Percentiles rank a stretch among this genome's conserved stretches.
Evolutionary conservation across 2,797 vertebrate genomes (phyloP).

Genomic region (Dromococcyx pavoninus): DNA sequence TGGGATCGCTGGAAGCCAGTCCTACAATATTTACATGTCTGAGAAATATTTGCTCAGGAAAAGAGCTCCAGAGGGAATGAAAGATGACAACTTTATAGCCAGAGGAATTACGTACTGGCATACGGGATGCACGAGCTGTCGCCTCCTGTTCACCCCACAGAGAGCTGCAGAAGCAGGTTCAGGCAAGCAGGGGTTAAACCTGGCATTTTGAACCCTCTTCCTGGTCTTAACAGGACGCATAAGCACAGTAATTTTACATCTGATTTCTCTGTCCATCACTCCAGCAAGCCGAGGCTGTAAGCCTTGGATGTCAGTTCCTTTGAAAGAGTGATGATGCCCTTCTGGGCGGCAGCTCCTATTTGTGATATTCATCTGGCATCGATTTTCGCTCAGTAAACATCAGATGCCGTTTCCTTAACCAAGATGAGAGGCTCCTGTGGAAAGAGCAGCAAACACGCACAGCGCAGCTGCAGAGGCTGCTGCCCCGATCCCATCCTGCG

Average conservation of each 20-base stretch:
- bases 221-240: background rate
- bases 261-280: background rate
- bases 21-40: background rate
- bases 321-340: background rate
- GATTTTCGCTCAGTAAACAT: background rate
- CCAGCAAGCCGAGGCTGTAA: background rate
- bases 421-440: background rate
- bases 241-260: background rate
- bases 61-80: background rate
- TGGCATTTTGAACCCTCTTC: background rate
- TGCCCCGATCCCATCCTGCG: background rate
- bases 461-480: background rate
- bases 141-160: background rate
- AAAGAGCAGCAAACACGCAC: accelerated
- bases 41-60: background rate
- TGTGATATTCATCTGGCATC: background rate
- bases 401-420: background rate
- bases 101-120: background rate
- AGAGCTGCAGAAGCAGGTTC: background rate
- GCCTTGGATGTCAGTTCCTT: background rate
- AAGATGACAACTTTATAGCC: background rate
- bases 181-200: background rate
- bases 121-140: background rate
- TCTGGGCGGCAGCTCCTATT: background rate
- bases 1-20: background rate